Base-by-base conservation (phyloP, 2,113 vertebrate genomes). In the Engraulis encrasicolus region DNA sequence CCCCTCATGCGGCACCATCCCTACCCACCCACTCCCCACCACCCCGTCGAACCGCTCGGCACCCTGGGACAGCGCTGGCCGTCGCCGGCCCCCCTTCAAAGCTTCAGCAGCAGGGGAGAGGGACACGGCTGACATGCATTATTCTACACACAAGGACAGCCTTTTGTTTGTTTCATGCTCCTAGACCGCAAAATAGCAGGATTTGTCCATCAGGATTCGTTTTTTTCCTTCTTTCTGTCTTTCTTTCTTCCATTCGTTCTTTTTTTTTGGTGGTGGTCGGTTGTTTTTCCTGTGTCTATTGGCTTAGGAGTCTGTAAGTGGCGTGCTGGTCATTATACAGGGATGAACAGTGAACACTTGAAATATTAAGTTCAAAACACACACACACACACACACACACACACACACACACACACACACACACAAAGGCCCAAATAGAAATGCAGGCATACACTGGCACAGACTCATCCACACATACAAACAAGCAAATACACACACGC, bases 161-260 rank as follows among this genome's bases (percentile, higher is more conserved):
- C 90, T 94, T 93, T 95, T 93, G 93, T 94, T 92, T 94, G 91
- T 90, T 92, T 93, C 93, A 92, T 88, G 89, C 91, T 91, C 89
- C 88, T 45, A 91, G 89, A 91, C 94, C 92, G 88, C 94, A 94
- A 94, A 87, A 94, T 91, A 93, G 92, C 87, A 92, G 91, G 91
- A 92, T 94, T 92, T 91, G 92, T 94, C 92, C 86, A 49, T 94
- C 93, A 92, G 85, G 81, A 54, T 79, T 79, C 83, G 85, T 83
- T 84, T 40, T 78, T 19, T 27, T n/a, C 37, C 49, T 78, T 37
- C 38, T 58, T 20, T 81, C 50, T n/a, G n/a, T n/a, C n/a, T n/a
- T n/a, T n/a, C n/a, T n/a, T n/a, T n/a, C n/a, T n/a, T n/a, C n/a
- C n/a, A n/a, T n/a, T n/a, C n/a, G n/a, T n/a, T n/a, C n/a, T n/a